Evolutionary conservation across 1,140 invertebrate species (phyloP), one percentile per base, ranked within the genome.

Genomic region (Myzus persicae): DNA sequence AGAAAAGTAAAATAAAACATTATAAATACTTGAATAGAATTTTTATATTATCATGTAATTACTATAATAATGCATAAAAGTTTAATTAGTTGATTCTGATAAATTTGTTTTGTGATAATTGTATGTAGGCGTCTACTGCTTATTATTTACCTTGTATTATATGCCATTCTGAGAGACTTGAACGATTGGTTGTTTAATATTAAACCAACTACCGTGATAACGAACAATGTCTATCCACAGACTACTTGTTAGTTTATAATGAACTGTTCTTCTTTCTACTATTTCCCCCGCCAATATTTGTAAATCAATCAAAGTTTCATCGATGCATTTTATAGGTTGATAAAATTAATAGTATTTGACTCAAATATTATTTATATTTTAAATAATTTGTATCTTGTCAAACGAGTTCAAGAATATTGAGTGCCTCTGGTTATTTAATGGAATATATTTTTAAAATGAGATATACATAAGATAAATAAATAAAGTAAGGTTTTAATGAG

Each of bases 221-320:
- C 51, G 54, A 67, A 90, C 89, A 42, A 89, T 89, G 88, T 90
- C 89, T 90, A 67, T 67, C n/a, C 38, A 67, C 51, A 42, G 40
- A 90, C 89, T 90, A 90, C 89, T 67, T 54, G 89, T 90, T 42
- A 54, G 38, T 90, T 90, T 90, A 26, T n/a, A 42, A 90, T 42
- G 38, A 42, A 90, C 89, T 90, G 89, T 90, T 90, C 89, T 90
- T 90, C 89, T 59, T 59, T 67, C 54, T 90, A 42, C 54, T 4
- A 90, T 90, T 90, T 4, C 51, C 89, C 89, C 89, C 89, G 22
- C 89, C 89, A 67, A 67, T 90, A 67, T 67, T 31, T 67, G 40
- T 31, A 31, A 90, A 90, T 90, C 54, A 59, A 90, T 90, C 38
- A 90, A 42, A 67, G 51, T 42, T 67, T 42, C 38, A n/a, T n/a